Evolutionary conservation across 1,140 invertebrate genomes (phyloP), one percentile per base, ranked within the genome.

Genomic region (Drosophila lini): DNA sequence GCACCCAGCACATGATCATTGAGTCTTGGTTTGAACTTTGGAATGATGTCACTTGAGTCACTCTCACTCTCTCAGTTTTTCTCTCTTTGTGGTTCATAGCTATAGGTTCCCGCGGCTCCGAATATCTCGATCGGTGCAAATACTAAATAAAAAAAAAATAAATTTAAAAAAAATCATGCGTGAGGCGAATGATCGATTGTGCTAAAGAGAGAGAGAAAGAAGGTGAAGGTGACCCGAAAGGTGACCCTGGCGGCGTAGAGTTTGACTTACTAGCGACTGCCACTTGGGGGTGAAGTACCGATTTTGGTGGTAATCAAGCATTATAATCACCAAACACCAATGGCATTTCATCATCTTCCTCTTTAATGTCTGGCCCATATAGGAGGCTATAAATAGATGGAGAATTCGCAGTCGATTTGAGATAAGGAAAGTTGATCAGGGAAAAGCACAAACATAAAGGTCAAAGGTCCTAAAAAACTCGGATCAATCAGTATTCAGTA

Each of bases 1-100:
- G 28, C 34, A 11, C 15, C 28, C 47, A 47, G 40, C 59, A 44
- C 55, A 52, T 63, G 44, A 34, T 50, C 34, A 28, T 25, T n/a
- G 56, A 48, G 16, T 34, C 58, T 73, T 48, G 32, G 60, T 25
- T 75, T 78, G 80, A 81, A 84, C 84, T 84, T 89, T 89, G 84
- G 57, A 81, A 84, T 75, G 80, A 81, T 80, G 74, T 89, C 80
- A 83, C 73, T 70, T 34, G 65, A 50, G 52, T 47, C 50, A 70
- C 68, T 41, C 63, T 11, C 13, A 36, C 36, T 41, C 65, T 40
- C 65, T 47, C 63, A 28, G 44, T 34, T 28, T 52, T 36, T 53
- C 41, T 13, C n/a, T 62, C 41, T 55, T 45, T 45, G 36, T 5
- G 34, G 50, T 34, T 68, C 74, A 50, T 9, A 53, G 56, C 32